Percentiles rank a stretch among this genome's conserved stretches.
phyloP scores from a whole-genome alignment of 2,797 vertebrate genomes.

The Pteronotus mesoamericanus region DNA sequence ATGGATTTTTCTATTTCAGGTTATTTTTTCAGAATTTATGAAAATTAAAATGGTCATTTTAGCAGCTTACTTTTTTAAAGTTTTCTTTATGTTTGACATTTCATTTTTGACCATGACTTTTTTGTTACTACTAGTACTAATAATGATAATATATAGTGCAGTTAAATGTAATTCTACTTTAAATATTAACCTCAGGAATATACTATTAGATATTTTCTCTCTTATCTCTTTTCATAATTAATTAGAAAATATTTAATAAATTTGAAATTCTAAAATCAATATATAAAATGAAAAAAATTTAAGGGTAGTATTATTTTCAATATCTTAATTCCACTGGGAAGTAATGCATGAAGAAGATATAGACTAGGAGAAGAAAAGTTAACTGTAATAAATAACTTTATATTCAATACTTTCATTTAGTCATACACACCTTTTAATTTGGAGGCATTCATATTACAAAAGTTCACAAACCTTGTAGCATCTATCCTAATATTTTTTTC shows the following conservation, averaged over 20 bases:
- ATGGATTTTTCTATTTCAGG: background rate
- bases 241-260: background rate
- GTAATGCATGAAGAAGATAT: background rate
- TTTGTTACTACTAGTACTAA: background rate
- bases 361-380: background rate
- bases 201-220: background rate
- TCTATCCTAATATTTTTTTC: constrained; percentile 66
- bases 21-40: background rate
- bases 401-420: constrained; percentile 61
- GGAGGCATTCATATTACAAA: constrained; percentile 51
- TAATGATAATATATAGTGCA: background rate
- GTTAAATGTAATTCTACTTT: background rate
- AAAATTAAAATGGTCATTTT: background rate
- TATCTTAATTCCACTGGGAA: background rate
- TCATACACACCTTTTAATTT: constrained; percentile 53
- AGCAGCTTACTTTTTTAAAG: background rate
- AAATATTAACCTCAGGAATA: background rate
- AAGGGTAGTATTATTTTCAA: background rate
- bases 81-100: background rate
- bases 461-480: constrained; percentile 65
- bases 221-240: background rate
- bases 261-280: background rate
- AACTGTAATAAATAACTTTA: constrained; percentile 51
- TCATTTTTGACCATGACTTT: background rate
- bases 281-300: background rate